These are phyloP conservation scores for Drosophila kambysellisi DNA, from an alignment of 2,888 invertebrate genomes.

Conservation along the genomic window DNA sequence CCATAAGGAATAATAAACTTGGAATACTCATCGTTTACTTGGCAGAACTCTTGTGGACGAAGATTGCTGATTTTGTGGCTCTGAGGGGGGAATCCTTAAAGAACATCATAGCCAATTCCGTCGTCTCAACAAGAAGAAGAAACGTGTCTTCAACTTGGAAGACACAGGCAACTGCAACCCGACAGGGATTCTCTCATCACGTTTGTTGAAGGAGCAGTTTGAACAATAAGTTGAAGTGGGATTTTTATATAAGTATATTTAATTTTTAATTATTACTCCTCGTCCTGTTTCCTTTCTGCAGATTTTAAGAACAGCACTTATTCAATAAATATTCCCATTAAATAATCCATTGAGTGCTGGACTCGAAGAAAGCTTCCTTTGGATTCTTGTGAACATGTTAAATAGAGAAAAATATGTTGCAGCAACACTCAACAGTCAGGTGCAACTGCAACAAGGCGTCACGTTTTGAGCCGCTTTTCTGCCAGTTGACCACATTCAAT, in stretches of 20 bases:
- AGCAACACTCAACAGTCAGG: background rate
- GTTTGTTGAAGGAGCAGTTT: background rate
- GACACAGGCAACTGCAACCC: too few relatives aligned
- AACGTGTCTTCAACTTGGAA: too few relatives aligned
- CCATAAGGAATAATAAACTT: background rate
- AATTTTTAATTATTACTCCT: background rate
- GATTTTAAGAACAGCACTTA: background rate
- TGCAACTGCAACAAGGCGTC: background rate
- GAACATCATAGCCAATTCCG: too few relatives aligned
- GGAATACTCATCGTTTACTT: background rate
- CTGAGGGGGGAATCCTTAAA: too few relatives aligned
- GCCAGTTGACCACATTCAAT: slow-evolving; percentile 1
- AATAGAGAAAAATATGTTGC: background rate
- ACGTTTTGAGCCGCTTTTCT: background rate
- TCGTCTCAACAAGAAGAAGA: too few relatives aligned
- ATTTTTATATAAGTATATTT: background rate
- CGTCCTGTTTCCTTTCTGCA: background rate
- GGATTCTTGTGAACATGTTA: background rate
- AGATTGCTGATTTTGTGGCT: too few relatives aligned
- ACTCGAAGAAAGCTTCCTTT: background rate
- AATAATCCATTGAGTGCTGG: background rate
- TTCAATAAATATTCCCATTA: background rate
- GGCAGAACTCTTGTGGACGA: background rate
- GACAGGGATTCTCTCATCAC: too few relatives aligned
- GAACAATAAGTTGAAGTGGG: background rate